phyloP scores from a whole-genome alignment of 2,888 invertebrate species.

The Aquatica leii region DNA sequence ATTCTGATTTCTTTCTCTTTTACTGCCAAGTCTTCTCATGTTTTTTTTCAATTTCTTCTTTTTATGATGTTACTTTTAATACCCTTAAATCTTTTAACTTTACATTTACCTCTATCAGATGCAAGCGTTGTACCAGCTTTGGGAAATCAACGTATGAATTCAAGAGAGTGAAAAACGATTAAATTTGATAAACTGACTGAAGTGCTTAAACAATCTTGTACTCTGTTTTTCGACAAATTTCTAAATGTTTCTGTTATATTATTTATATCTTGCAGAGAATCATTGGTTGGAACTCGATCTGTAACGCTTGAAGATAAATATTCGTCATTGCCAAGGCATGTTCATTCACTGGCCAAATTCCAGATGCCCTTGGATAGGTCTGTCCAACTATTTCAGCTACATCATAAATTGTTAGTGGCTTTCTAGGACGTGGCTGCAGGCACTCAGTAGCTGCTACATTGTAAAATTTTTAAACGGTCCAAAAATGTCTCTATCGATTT shows the following conservation, averaged over 20 bases:
- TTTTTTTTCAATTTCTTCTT: neutral
- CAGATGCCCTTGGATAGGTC: slow-evolving; percentile 1
- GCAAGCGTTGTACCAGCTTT: neutral
- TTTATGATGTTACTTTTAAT: neutral
- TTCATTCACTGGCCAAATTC: neutral
- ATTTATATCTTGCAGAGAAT: neutral
- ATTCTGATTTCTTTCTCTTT: neutral
- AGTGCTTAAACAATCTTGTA: no score
- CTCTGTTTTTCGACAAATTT: no score
- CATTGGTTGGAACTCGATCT: neutral
- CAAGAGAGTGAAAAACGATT: neutral
- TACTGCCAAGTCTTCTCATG: neutral
- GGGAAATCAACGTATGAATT: neutral
- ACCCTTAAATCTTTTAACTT: neutral
- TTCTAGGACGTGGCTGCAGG: neutral
- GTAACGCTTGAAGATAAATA: neutral
- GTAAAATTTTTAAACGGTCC: neutral
- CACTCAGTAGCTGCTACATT: slow-evolving; percentile 2
- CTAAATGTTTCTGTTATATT: no score
- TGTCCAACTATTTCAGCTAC: neutral
- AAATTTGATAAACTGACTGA: neutral
- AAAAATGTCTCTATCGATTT: neutral
- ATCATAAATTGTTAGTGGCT: neutral
- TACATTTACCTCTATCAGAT: neutral
- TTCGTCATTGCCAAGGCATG: neutral